A percentile compares a stretch with the other conserved stretches of the same genome.
phyloP scores from a whole-genome alignment of 1,140 invertebrate genomes.

The Glomeris maerens region DNA sequence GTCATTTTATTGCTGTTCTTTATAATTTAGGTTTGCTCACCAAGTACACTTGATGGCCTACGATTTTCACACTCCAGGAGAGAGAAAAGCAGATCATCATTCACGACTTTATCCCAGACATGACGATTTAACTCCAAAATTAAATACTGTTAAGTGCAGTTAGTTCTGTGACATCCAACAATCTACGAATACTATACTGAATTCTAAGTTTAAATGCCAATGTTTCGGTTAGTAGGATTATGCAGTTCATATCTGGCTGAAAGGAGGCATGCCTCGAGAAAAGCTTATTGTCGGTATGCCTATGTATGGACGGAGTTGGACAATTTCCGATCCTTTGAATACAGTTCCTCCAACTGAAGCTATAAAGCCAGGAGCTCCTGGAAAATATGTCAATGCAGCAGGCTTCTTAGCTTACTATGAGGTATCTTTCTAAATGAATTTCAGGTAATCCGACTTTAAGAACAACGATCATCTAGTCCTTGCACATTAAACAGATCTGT shows the following conservation, averaged over 20 bases:
- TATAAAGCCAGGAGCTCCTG: slow-evolving; percentile 74
- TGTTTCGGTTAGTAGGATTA: slow-evolving; percentile 49
- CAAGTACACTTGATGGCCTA: slow-evolving; percentile 32
- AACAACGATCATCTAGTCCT: not conserved
- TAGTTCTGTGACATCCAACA: no score
- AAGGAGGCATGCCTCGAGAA: slow-evolving; percentile 59
- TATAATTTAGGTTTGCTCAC: slow-evolving; percentile 14
- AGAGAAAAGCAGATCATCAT: slow-evolving; percentile 29
- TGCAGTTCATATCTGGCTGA: slow-evolving; percentile 70
- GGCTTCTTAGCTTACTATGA: slow-evolving; percentile 87
- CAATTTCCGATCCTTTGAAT: slow-evolving; percentile 63
- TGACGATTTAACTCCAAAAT: no score
- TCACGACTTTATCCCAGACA: slow-evolving; percentile 28
- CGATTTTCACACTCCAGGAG: slow-evolving; percentile 34
- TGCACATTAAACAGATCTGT: not conserved
- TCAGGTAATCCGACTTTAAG: not conserved
- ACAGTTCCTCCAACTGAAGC: slow-evolving; percentile 64
- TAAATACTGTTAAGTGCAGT: no score
- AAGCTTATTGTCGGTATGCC: slow-evolving; percentile 87
- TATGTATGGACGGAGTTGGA: slow-evolving; percentile 83
- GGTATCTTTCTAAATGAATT: slow-evolving; percentile 34
- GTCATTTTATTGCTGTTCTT: no score
- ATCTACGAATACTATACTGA: no score
- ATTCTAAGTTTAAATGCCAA: slow-evolving; percentile 11
- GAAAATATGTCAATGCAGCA: slow-evolving; percentile 75